Percentiles rank a stretch among this genome's conserved stretches.
These are phyloP conservation scores for Hipparchia sbordonii DNA, from an alignment of 2,888 invertebrate genomes.

Conservation along the genomic window DNA sequence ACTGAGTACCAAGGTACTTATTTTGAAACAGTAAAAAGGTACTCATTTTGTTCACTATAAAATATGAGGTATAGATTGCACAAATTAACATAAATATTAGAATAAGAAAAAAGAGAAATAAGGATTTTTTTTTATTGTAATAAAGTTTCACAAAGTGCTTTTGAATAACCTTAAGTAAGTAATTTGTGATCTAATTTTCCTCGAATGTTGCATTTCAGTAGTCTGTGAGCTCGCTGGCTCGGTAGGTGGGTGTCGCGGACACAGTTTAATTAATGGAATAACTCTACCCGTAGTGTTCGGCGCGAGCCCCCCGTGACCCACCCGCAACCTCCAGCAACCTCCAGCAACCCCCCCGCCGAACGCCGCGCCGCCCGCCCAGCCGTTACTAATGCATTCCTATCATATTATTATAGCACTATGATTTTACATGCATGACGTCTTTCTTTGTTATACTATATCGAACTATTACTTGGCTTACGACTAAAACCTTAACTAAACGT, in stretches of 20 bases:
- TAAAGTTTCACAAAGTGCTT: no score
- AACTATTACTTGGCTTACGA: no score
- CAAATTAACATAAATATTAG: no score
- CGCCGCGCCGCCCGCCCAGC: constrained; percentile 43
- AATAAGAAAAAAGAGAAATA: no score
- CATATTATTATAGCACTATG: constrained; percentile 12
- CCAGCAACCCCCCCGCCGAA: constrained; percentile 40
- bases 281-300: constrained; percentile 55
- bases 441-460: not conserved
- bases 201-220: constrained; percentile 18
- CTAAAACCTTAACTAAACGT: no score
- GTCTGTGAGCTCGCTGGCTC: constrained; percentile 38
- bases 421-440: constrained; percentile 21
- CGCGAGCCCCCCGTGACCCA: constrained; percentile 46
- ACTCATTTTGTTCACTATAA: no score
- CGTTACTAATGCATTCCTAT: constrained; percentile 22
- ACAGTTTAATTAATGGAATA: constrained; percentile 80
- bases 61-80: no score
- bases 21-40: no score
- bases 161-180: no score
- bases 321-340: constrained; percentile 1
- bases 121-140: no score
- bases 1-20: no score
- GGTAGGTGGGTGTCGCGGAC: constrained; percentile 45
- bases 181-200: not conserved